phyloP scores from a whole-genome alignment of 2,797 vertebrate species.

The Pelodytes ibericus region DNA sequence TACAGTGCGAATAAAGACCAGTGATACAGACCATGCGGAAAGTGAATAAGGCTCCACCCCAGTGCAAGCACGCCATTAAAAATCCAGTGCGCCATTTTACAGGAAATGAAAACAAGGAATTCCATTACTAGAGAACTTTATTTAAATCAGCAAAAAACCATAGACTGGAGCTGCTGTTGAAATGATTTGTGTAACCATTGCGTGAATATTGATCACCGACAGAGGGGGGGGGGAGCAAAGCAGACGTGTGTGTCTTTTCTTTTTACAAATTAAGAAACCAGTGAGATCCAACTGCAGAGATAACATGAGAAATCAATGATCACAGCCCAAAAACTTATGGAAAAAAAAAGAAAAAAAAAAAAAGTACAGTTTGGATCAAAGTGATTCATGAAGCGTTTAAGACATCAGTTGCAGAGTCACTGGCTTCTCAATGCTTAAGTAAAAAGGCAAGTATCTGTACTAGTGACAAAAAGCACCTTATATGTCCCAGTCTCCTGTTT shows the following conservation, averaged over 20 bases:
- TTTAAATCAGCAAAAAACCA: not conserved
- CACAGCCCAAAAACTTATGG: too few relatives aligned
- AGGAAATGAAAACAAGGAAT: constrained; percentile 12
- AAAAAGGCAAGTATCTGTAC: not conserved
- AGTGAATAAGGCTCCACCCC: not conserved
- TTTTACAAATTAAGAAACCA: constrained; percentile 5
- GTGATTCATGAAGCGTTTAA: too few relatives aligned
- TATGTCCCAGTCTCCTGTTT: too few relatives aligned
- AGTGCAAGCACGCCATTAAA: not conserved
- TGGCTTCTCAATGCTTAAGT: not conserved
- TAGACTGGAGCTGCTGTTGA: not conserved
- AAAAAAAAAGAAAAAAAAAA: too few relatives aligned
- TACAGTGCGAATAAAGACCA: not conserved
- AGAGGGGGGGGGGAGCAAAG: not conserved
- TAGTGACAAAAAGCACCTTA: not conserved
- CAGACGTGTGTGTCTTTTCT: not conserved
- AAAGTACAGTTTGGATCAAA: too few relatives aligned
- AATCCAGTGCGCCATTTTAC: not conserved
- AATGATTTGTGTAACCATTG: not conserved
- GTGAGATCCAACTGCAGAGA: not conserved
- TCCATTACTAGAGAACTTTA: constrained; percentile 2
- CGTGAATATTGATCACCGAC: too few relatives aligned
- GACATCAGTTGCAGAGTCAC: too few relatives aligned
- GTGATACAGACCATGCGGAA: constrained; percentile 13
- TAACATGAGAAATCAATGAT: too few relatives aligned